phyloP scores from a whole-genome alignment of 2,888 invertebrate species.

The Papilio elwesi region DNA sequence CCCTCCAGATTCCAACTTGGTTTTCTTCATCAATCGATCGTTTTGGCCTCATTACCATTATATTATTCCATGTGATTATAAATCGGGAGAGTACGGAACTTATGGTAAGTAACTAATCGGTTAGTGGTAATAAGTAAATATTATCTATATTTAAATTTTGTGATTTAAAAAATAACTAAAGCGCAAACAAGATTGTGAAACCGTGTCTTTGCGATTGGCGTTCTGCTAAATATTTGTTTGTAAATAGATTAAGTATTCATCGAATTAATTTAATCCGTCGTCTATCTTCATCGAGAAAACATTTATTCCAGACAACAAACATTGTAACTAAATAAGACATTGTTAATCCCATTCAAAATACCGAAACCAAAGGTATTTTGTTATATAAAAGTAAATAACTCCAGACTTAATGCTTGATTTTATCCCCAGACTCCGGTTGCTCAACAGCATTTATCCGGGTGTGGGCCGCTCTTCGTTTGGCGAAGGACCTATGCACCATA shows the following conservation, averaged over 20 bases:
- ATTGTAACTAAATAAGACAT: not conserved
- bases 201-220: not conserved
- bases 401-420: not conserved
- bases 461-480: slow-evolving; percentile 87
- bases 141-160: too few relatives aligned
- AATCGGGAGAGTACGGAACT: slow-evolving; percentile 91
- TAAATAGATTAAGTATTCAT: not conserved
- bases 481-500: slow-evolving; percentile 86
- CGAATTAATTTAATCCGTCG: not conserved
- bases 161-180: not conserved
- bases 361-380: too few relatives aligned
- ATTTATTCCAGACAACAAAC: not conserved
- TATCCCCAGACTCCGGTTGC: slow-evolving; percentile 81
- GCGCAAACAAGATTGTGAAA: not conserved
- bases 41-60: slow-evolving; percentile 94
- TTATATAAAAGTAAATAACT: too few relatives aligned
- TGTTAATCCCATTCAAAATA: too few relatives aligned
- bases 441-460: slow-evolving; percentile 88
- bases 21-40: slow-evolving; percentile 89
- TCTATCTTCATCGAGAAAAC: not conserved
- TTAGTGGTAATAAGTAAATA: too few relatives aligned
- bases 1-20: slow-evolving; percentile 88
- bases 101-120: slow-evolving; percentile 79
- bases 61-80: slow-evolving; percentile 90
- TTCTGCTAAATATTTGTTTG: not conserved